phyloP scores from a whole-genome alignment of 2,888 invertebrate species.

The Drosophila phalerata region DNA sequence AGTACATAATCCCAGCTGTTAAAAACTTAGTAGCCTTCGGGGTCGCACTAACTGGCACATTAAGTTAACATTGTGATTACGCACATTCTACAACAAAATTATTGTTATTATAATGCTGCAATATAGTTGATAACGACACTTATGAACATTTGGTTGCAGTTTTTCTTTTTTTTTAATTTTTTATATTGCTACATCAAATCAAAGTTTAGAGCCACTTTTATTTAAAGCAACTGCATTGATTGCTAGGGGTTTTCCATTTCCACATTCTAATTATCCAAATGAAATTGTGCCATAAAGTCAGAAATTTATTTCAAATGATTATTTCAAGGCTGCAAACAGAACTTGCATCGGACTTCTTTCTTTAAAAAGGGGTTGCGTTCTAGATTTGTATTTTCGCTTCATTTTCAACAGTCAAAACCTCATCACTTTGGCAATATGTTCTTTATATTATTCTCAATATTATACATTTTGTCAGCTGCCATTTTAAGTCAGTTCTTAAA shows the following conservation, averaged over 20 bases:
- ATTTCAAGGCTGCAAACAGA: background rate
- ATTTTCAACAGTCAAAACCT: too few species aligned
- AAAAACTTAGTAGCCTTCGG: conserved; percentile 38
- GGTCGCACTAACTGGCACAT: conserved; percentile 8
- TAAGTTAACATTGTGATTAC: conserved; percentile 59
- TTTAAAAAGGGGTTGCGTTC: background rate
- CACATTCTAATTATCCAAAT: background rate
- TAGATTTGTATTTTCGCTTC: background rate
- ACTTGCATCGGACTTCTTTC: background rate
- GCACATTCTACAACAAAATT: conserved; percentile 42
- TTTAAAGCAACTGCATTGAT: conserved; percentile 11
- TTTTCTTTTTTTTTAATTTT: background rate
- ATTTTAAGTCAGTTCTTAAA: background rate
- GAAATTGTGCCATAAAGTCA: background rate
- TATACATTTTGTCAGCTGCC: background rate
- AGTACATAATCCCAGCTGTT: conserved; percentile 59
- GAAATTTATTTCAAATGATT: background rate
- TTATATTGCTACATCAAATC: conserved; percentile 21
- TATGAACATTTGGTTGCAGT: conserved; percentile 13
- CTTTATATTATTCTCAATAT: too few species aligned
- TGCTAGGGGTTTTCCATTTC: background rate
- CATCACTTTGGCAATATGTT: too few species aligned
- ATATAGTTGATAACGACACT: conserved; percentile 15
- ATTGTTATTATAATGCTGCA: conserved; percentile 44
- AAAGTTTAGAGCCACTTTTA: conserved; percentile 12